Evolutionary conservation across 2,888 invertebrate genomes (phyloP).

Genomic region (Oscheius sp.): DNA sequence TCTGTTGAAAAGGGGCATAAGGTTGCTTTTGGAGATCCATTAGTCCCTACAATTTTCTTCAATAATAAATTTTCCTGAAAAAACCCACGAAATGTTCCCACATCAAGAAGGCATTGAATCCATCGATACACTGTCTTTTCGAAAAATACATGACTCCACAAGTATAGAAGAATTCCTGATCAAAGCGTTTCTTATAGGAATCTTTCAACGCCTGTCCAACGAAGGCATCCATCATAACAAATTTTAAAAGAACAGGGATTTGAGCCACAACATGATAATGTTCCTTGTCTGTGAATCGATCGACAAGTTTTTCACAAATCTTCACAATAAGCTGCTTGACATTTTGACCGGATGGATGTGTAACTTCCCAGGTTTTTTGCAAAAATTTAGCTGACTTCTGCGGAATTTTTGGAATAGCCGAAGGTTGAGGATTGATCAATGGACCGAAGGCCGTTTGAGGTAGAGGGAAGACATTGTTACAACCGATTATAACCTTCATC

Average conservation of each 20-base stretch:
- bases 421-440: constrained; percentile 4
- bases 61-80: too few relatives aligned
- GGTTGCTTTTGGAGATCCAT: too few relatives aligned
- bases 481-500: not conserved
- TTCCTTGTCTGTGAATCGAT: constrained; percentile 16
- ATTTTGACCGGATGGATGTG: constrained; percentile 17
- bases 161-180: not conserved
- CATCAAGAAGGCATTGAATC: too few relatives aligned
- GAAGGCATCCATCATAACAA: not conserved
- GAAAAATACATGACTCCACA: too few relatives aligned
- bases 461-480: constrained; percentile 4
- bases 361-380: not conserved
- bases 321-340: constrained; percentile 9
- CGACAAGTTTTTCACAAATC: not conserved
- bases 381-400: constrained; percentile 5
- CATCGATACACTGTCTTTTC: too few relatives aligned
- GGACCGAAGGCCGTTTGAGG: constrained; percentile 5
- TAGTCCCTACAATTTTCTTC: too few relatives aligned
- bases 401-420: constrained; percentile 20
- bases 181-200: not conserved
- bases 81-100: too few relatives aligned
- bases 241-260: constrained; percentile 1
- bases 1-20: constrained; percentile 25
- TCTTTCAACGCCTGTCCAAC: constrained; percentile 16
- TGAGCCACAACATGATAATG: not conserved